Evolutionary conservation across 2,888 invertebrate genomes (phyloP).

Genomic region (Andrena chrysosceles): DNA sequence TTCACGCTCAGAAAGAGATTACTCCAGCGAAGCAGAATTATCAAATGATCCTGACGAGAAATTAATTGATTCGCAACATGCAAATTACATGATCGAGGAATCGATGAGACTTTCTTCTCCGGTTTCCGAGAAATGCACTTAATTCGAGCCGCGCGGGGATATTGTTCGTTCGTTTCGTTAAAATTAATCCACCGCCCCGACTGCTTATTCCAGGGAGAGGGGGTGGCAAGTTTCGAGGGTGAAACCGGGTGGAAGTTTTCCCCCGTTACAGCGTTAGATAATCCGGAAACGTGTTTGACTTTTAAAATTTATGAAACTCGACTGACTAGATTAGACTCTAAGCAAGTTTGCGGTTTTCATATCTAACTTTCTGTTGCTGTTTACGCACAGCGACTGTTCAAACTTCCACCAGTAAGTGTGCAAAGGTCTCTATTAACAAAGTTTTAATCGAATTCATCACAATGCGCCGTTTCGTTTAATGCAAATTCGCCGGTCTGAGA

Average conservation of each 20-base stretch:
- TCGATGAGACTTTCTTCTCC: too few relatives aligned
- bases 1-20: neutral
- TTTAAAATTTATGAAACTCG: constrained; percentile 62
- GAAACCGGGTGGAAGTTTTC: constrained; percentile 40
- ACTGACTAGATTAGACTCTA: constrained; percentile 60
- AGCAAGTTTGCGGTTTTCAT: constrained; percentile 65
- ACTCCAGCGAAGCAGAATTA: too few relatives aligned
- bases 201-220: constrained; percentile 20
- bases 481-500: constrained; percentile 41
- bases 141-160: neutral
- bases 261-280: constrained; percentile 46
- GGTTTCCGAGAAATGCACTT: too few relatives aligned
- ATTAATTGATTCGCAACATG: too few relatives aligned
- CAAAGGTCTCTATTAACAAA: constrained; percentile 64
- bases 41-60: too few relatives aligned
- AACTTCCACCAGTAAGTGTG: constrained; percentile 54
- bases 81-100: too few relatives aligned
- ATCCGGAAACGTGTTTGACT: constrained; percentile 61
- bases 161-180: constrained; percentile 50
- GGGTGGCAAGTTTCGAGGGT: constrained; percentile 13
- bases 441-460: constrained; percentile 66
- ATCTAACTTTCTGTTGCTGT: constrained; percentile 62
- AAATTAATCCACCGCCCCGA: constrained; percentile 39
- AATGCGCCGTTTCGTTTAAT: constrained; percentile 60
- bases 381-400: constrained; percentile 61